phyloP scores from a whole-genome alignment of 1,140 invertebrate species.

The Ylistrum balloti region DNA sequence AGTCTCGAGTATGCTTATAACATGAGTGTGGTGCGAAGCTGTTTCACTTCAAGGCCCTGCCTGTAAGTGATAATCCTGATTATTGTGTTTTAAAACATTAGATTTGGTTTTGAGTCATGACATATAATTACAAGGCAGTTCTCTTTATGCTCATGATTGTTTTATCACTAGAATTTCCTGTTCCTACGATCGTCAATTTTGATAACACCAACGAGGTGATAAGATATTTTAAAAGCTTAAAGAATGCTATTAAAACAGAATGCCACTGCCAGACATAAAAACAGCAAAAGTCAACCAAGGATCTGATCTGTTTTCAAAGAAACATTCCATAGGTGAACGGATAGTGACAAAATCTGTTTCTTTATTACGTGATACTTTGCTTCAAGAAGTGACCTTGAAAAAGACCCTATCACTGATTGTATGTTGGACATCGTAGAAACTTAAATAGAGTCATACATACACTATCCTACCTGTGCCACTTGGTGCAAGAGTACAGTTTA shows the following conservation, averaged over 20 bases:
- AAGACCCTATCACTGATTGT: neutral
- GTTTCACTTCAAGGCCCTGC: neutral
- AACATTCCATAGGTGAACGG: no score
- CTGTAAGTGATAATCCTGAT: conserved; percentile 15
- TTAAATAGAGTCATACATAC: neutral
- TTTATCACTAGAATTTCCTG: neutral
- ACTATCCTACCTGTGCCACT: neutral
- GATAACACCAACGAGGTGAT: conserved; percentile 10
- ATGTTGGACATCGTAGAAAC: neutral
- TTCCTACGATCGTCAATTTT: neutral
- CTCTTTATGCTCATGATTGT: neutral
- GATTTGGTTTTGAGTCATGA: conserved; percentile 25
- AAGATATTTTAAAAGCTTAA: neutral
- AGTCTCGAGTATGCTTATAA: neutral
- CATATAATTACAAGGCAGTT: conserved; percentile 26
- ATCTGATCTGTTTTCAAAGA: no score
- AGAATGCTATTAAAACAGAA: neutral
- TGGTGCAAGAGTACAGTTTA: neutral
- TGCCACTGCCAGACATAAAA: neutral
- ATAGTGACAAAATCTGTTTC: neutral
- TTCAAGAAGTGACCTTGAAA: neutral
- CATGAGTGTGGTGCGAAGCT: conserved; percentile 1
- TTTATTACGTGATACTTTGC: neutral
- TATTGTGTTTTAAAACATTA: conserved; percentile 14
- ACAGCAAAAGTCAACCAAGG: neutral